Percentiles rank a stretch among this genome's conserved stretches.
Evolutionary conservation across 2,113 vertebrate genomes (phyloP).

Genomic region (Aleadryas rufinucha): DNA sequence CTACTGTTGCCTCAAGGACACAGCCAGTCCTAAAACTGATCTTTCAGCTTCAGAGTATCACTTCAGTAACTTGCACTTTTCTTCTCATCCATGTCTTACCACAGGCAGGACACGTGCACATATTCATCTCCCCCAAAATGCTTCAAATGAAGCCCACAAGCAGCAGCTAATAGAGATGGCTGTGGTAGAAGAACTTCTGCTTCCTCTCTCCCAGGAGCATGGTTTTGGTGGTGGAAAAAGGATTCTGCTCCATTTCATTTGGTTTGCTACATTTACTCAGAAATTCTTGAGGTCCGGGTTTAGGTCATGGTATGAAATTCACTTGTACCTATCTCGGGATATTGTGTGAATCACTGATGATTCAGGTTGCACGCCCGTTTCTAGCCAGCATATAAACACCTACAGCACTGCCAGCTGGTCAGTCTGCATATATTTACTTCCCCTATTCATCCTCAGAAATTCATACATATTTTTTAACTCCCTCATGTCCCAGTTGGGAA

Average conservation of each 20-base stretch:
- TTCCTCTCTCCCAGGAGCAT: neutral
- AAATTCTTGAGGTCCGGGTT: neutral
- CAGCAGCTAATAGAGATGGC: neutral
- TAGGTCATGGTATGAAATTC: neutral
- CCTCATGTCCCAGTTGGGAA: neutral
- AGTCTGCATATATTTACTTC: neutral
- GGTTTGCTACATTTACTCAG: neutral
- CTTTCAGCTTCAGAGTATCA: neutral
- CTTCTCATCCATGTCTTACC: neutral
- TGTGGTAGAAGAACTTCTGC: neutral
- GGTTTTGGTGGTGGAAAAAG: neutral
- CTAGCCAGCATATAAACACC: neutral
- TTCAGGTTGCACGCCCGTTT: neutral
- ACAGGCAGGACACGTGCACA: accelerated
- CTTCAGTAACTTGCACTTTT: neutral
- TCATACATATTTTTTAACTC: neutral
- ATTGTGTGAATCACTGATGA: neutral
- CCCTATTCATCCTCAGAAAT: neutral
- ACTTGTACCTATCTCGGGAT: neutral
- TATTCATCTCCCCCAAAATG: neutral
- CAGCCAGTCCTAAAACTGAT: neutral
- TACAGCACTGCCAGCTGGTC: neutral
- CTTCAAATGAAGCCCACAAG: neutral
- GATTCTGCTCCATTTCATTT: neutral
- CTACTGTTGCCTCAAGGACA: neutral